These are phyloP conservation scores for Xanthorhoe spadicearia DNA, from an alignment of 2,888 invertebrate genomes.

Conservation along the genomic window DNA sequence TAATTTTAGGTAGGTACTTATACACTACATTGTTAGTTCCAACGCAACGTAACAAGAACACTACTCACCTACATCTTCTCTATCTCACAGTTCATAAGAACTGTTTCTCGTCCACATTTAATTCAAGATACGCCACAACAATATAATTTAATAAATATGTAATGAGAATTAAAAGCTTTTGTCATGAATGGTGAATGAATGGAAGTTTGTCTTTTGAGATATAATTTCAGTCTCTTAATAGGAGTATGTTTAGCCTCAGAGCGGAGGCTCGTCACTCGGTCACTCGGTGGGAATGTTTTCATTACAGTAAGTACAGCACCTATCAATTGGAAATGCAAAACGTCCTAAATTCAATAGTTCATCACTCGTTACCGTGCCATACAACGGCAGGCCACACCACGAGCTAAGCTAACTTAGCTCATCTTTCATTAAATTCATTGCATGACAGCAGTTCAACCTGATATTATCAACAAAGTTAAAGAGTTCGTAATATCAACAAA, in stretches of 20 bases:
- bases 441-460: no score
- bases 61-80: neutral
- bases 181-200: conserved; percentile 25
- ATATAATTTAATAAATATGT: conserved; percentile 18
- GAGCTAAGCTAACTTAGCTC: no score
- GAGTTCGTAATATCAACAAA: no score
- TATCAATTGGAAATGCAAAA: conserved; percentile 3
- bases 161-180: conserved; percentile 24
- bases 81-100: neutral
- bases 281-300: neutral
- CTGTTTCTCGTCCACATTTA: neutral
- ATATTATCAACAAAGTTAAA: no score
- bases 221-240: conserved; percentile 30
- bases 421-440: no score
- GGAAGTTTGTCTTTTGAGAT: conserved; percentile 21
- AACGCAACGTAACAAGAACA: neutral
- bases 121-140: neutral
- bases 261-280: neutral
- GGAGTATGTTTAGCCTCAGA: conserved; percentile 19
- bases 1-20: conserved; percentile 28
- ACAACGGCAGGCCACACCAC: neutral
- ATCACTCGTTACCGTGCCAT: neutral
- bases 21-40: conserved; percentile 10
- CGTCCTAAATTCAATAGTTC: neutral
- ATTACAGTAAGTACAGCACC: neutral